Conservation (phyloP, 2,113 vertebrate species). For the Pandion haliaetus region DNA sequence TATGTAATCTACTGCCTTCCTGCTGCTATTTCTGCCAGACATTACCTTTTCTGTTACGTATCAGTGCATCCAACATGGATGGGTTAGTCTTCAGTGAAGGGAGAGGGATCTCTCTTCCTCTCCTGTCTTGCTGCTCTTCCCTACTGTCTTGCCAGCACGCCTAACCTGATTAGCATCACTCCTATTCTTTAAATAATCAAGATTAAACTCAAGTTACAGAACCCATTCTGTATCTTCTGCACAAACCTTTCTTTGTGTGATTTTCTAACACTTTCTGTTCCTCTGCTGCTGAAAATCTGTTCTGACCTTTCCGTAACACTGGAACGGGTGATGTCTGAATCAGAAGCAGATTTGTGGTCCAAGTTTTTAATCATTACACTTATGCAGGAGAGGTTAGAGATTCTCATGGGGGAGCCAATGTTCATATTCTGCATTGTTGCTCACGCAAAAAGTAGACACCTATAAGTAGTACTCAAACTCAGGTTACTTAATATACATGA, state of each 20-base stretch:
- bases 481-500: not conserved
- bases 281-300: not conserved
- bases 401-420: not conserved
- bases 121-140: not conserved
- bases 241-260: not conserved
- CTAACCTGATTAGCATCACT: not conserved
- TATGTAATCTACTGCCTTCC: not conserved
- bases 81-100: not conserved
- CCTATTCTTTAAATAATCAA: not conserved
- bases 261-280: not conserved
- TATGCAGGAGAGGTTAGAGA: not conserved
- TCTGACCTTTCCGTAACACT: constrained; percentile 27
- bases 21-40: not conserved
- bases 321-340: constrained; percentile 28
- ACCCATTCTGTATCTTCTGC: not conserved
- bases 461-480: not conserved
- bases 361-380: constrained; percentile 29
- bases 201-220: not conserved
- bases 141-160: not conserved
- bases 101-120: not conserved
- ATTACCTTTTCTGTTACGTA: not conserved
- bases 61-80: not conserved
- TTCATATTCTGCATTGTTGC: not conserved
- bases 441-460: not conserved
- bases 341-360: not conserved